Conservation (phyloP, 2,888 invertebrate genomes). For the Ceriagrion tenellum region DNA sequence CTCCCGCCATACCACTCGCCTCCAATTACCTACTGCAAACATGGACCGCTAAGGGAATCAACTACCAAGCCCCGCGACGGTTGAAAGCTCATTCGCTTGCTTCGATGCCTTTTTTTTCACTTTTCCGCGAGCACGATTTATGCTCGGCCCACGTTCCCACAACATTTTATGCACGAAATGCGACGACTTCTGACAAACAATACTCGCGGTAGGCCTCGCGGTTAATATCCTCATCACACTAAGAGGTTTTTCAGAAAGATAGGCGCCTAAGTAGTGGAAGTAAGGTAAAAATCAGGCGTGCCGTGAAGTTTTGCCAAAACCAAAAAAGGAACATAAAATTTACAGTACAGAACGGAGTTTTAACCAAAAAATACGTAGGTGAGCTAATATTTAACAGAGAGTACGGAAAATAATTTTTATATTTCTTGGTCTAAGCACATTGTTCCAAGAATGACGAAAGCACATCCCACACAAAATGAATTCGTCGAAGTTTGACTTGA, state of each 20-base stretch:
- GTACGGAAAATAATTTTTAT: no score
- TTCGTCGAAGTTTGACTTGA: no score
- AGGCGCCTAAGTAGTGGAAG: neutral
- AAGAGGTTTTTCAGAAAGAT: neutral
- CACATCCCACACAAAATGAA: no score
- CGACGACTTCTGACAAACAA: neutral
- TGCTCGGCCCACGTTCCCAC: neutral
- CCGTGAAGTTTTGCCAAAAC: neutral
- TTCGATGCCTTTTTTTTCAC: neutral
- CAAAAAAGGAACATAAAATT: neutral
- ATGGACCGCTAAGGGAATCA: conserved; percentile 28
- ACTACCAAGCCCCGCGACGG: neutral
- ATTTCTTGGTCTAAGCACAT: no score
- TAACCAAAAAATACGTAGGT: neutral
- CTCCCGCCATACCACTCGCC: neutral
- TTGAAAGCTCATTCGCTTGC: neutral
- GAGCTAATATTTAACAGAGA: no score
- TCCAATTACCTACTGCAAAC: conserved; percentile 20
- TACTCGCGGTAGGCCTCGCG: neutral
- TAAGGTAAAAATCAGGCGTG: neutral
- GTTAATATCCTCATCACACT: neutral
- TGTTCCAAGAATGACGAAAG: no score
- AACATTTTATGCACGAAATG: neutral
- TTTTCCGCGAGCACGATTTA: neutral
- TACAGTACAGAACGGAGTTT: neutral